Evolutionary conservation across 2,888 invertebrate genomes (phyloP).

Genomic region (Mesorhabditis sp.): DNA sequence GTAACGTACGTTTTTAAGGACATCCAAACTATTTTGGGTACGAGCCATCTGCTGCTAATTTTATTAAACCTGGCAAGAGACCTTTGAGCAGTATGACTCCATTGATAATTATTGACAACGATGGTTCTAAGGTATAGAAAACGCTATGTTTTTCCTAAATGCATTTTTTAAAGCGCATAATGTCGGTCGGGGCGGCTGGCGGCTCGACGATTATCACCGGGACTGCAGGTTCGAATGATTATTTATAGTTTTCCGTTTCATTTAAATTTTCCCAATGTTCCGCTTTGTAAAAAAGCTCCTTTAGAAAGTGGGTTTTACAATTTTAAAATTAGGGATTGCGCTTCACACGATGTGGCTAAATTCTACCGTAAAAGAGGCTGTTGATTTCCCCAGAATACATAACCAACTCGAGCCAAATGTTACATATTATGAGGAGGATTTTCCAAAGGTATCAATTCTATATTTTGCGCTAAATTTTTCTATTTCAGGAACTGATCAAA

Average conservation of each 20-base stretch:
- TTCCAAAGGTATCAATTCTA: background rate
- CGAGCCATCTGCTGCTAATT: background rate
- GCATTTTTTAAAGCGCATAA: background rate
- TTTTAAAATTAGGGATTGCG: background rate
- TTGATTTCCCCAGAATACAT: background rate
- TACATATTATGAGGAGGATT: background rate
- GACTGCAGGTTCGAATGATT: background rate
- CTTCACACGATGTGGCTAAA: constrained; percentile 2
- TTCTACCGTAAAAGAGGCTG: background rate
- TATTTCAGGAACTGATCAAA: background rate
- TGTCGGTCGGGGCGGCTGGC: background rate
- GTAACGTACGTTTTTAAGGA: background rate
- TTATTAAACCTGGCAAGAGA: background rate
- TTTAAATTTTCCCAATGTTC: no score
- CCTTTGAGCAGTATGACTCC: background rate
- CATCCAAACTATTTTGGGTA: background rate
- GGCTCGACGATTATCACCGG: background rate
- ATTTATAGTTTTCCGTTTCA: no score
- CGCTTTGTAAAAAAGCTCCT: no score
- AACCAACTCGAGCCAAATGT: background rate
- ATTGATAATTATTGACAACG: background rate
- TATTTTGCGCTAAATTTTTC: no score
- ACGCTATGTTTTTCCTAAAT: background rate
- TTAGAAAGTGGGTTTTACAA: no score
- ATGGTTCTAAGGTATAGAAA: background rate